Evolutionary conservation across 2,888 invertebrate species (phyloP).

Genomic region (Latrodectus hesperus): DNA sequence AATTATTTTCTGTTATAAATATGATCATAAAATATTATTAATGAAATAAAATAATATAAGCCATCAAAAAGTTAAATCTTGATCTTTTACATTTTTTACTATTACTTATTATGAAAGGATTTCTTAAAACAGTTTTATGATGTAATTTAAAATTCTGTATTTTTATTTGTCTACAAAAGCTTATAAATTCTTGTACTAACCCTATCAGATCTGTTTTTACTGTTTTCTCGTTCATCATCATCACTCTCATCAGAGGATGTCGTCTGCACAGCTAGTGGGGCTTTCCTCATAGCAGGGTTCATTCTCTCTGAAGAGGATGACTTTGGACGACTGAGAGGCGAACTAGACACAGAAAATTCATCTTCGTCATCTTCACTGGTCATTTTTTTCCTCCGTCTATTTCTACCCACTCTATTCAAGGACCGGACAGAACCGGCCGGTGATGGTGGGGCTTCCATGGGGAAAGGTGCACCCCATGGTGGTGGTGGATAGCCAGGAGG

Average conservation of each 20-base stretch:
- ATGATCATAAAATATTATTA: too few species aligned
- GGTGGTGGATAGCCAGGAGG: conserved; percentile 71
- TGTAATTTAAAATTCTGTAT: too few species aligned
- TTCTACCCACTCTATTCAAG: conserved; percentile 80
- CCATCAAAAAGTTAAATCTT: too few species aligned
- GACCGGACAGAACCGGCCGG: conserved; percentile 74
- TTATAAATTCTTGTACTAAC: not conserved
- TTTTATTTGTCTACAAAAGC: too few species aligned
- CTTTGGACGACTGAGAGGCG: conserved; percentile 70
- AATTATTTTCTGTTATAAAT: too few species aligned
- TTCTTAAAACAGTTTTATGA: too few species aligned
- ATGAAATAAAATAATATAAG: too few species aligned
- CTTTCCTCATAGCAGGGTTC: not conserved
- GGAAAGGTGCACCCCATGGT: conserved; percentile 66
- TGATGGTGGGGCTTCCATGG: conserved; percentile 70
- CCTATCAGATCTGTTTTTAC: not conserved
- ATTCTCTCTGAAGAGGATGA: conserved; percentile 59
- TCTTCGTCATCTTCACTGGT: conserved; percentile 71
- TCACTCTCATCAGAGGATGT: conserved; percentile 33
- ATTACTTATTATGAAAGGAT: too few species aligned
- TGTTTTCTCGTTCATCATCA: conserved; percentile 20
- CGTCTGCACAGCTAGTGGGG: not conserved
- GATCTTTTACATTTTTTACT: too few species aligned
- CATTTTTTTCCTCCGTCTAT: conserved; percentile 69
- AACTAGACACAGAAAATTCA: conserved; percentile 75